Conservation (phyloP, 2,888 invertebrate genomes). For the Criorhina ranunculi region DNA sequence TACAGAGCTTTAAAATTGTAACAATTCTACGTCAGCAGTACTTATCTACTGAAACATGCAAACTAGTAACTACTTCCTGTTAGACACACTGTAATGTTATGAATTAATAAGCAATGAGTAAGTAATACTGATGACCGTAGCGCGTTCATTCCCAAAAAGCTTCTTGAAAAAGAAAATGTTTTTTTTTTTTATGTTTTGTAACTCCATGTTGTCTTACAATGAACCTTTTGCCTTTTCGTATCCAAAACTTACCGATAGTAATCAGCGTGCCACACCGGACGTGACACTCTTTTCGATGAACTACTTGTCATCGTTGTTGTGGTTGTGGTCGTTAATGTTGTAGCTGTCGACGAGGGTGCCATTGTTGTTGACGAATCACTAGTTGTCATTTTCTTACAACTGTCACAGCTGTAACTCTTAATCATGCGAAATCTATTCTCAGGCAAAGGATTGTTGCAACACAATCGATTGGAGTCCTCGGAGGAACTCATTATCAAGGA, state of each 20-base stretch:
- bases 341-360: slow-evolving; percentile 78
- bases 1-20: no score
- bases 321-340: slow-evolving; percentile 81
- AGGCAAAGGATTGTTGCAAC: slow-evolving; percentile 78
- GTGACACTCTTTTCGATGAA: slow-evolving; percentile 78
- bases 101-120: slow-evolving; percentile 37
- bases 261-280: slow-evolving; percentile 88
- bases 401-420: slow-evolving; percentile 83
- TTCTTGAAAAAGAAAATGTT: slow-evolving; percentile 20
- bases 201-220: slow-evolving; percentile 18
- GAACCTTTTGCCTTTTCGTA: slow-evolving; percentile 51
- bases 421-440: slow-evolving; percentile 79
- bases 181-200: slow-evolving; percentile 28
- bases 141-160: slow-evolving; percentile 66
- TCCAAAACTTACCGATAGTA: slow-evolving; percentile 87
- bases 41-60: neutral
- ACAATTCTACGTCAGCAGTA: neutral
- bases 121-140: slow-evolving; percentile 47
- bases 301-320: slow-evolving; percentile 81
- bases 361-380: slow-evolving; percentile 74
- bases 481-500: slow-evolving; percentile 85
- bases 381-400: slow-evolving; percentile 76
- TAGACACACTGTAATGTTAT: slow-evolving; percentile 56
- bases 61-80: neutral
- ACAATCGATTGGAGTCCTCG: slow-evolving; percentile 83